phyloP scores from a whole-genome alignment of 2,888 invertebrate species.

The Oeneis ivallda region DNA sequence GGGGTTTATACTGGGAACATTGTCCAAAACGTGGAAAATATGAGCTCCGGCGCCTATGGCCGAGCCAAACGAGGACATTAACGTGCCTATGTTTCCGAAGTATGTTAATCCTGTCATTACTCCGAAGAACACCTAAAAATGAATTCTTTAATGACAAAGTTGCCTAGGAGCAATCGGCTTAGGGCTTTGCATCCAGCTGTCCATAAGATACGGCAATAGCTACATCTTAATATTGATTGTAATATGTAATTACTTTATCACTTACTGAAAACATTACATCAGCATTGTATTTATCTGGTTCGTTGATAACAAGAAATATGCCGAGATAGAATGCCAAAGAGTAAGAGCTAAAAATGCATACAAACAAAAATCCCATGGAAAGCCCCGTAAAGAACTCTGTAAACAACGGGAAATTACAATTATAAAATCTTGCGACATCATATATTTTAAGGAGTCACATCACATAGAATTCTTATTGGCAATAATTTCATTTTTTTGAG shows the following conservation, averaged over 20 bases:
- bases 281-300: slow-evolving; percentile 79
- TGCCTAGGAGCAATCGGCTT: neutral
- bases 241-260: too few relatives aligned
- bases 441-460: too few relatives aligned
- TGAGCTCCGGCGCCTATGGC: slow-evolving; percentile 89
- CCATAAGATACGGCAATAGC: too few relatives aligned
- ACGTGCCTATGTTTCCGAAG: slow-evolving; percentile 88
- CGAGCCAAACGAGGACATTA: slow-evolving; percentile 86
- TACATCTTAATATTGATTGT: too few relatives aligned
- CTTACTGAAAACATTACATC: slow-evolving; percentile 86
- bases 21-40: slow-evolving; percentile 87
- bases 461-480: too few relatives aligned
- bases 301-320: slow-evolving; percentile 83
- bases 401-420: slow-evolving; percentile 23
- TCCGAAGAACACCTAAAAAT: slow-evolving; percentile 86
- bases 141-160: neutral
- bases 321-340: slow-evolving; percentile 92
- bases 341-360: slow-evolving; percentile 87
- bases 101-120: slow-evolving; percentile 85
- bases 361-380: slow-evolving; percentile 86
- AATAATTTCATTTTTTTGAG: too few relatives aligned
- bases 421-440: too few relatives aligned
- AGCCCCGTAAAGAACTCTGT: slow-evolving; percentile 83
- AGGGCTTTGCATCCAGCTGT: too few relatives aligned
- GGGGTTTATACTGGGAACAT: slow-evolving; percentile 86